Conservation (phyloP, 2,113 vertebrate genomes). For the Setophaga kirtlandii region DNA sequence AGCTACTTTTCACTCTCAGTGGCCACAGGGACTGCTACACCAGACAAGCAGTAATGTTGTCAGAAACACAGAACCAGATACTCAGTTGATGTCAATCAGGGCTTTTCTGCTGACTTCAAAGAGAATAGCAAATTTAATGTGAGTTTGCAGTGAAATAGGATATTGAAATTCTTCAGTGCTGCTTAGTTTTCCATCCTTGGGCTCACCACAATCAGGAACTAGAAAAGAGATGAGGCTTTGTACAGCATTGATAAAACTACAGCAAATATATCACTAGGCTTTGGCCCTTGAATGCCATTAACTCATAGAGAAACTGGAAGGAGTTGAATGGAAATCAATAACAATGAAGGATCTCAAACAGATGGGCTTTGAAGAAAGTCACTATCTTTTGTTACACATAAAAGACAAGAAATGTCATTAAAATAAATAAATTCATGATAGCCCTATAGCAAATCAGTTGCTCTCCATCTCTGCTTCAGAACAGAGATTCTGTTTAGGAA, state of each 20-base stretch:
- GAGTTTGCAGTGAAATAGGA: slow-evolving; percentile 30
- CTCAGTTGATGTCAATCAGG: slow-evolving; percentile 37
- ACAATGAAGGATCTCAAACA: slow-evolving; percentile 15
- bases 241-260: background rate
- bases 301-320: background rate
- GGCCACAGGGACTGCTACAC: background rate
- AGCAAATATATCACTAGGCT: slow-evolving; percentile 24
- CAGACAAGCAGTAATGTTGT: slow-evolving; percentile 29
- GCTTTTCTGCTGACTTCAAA: slow-evolving; percentile 55
- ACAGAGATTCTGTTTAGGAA: background rate
- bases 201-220: background rate
- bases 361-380: slow-evolving; percentile 34
- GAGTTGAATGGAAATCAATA: slow-evolving; percentile 37
- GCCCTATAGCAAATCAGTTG: background rate
- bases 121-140: slow-evolving; percentile 48
- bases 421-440: slow-evolving; percentile 31
- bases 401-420: slow-evolving; percentile 25
- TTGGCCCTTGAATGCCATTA: slow-evolving; percentile 27
- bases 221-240: slow-evolving; percentile 12
- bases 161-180: slow-evolving; percentile 36
- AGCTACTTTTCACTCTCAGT: background rate
- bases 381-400: slow-evolving; percentile 7
- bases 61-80: slow-evolving; percentile 42
- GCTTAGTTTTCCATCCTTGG: slow-evolving; percentile 16
- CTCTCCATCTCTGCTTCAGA: background rate